Base-by-base conservation (phyloP, 2,888 invertebrate genomes). In the Proisotoma minuta region DNA sequence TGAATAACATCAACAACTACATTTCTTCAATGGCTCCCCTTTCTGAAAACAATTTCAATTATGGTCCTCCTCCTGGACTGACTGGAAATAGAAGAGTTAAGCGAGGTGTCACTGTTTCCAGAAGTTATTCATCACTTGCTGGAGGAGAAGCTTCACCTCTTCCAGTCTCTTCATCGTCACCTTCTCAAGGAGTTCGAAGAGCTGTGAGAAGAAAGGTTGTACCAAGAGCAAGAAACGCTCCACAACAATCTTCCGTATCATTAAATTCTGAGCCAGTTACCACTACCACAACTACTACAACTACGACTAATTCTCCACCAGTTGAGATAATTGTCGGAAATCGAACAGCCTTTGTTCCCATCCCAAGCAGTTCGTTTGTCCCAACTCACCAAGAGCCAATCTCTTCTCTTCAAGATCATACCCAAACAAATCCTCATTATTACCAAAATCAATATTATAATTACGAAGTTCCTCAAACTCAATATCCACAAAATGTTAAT, bases 31-130 rank as follows among this genome's bases (percentile, higher is more conserved):
- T 70, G 59, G 59, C 62, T 20, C 62, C 64, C 22, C 43, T 69
- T 28, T 60, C 59, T 39, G 60, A 54, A 53, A 64, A 65, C 47
- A 48, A 56, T 15, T 58, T 59, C n/a, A 59, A 57, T 1, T 57
- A 57, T 15, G 63, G 61, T 40, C 62, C 59, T 2, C 63, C 61
- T n/a, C 57, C 63, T n/a, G 59, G 65, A 40, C 62, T 66, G 22
- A 59, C 65, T 10, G 67, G 67, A 57, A 66, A 70, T 58, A 57
- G 72, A 47, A 49, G 72, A 26, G 69, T 70, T 0, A 22, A 65
- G 15, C 20, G 71, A 18, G 65, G 66, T 34, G 65, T 71, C 0
- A 71, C 63, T 18, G 67, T 71, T 5, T 68, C 68, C 0, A 59
- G 68, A 49, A 71, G 71, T 57, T 71, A 71, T 27, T 50, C 56